Percentiles rank a stretch among this genome's conserved stretches.
Conservation (phyloP, 1,140 invertebrate species). For the Berghia stephanieae region DNA sequence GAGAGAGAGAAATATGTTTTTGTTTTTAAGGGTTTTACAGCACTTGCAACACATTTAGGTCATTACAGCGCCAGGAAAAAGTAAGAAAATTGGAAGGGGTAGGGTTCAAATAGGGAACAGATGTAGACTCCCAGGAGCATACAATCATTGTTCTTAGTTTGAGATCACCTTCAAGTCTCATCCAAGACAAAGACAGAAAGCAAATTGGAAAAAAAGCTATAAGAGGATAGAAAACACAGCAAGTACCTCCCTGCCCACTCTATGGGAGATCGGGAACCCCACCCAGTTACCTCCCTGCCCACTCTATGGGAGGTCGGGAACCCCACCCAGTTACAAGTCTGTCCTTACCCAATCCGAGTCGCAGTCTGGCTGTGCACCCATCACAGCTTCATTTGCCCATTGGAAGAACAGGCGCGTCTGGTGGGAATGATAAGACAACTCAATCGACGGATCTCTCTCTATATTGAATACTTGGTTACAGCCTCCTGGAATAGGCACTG, state of each 20-base stretch:
- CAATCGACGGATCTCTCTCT: not conserved
- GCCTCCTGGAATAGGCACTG: constrained; percentile 22
- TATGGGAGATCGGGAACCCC: no score
- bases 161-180: not conserved
- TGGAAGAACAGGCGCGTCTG: constrained; percentile 18
- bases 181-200: not conserved
- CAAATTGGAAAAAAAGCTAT: no score
- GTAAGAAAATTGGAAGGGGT: no score
- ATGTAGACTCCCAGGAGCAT: not conserved
- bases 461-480: constrained; percentile 30
- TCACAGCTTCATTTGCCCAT: constrained; percentile 11
- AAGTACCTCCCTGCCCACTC: no score
- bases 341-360: constrained; percentile 9
- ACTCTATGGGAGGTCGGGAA: no score
- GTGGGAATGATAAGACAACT: not conserved
- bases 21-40: not conserved
- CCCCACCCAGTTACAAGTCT: no score
- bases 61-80: not conserved
- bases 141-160: not conserved
- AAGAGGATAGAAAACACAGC: no score
- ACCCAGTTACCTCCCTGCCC: no score
- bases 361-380: not conserved
- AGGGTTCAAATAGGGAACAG: no score
- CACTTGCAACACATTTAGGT: not conserved
- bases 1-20: not conserved